Evolutionary conservation across 2,888 invertebrate genomes (phyloP), one percentile per base, ranked within the genome.

Genomic region (Spodoptera exigua): DNA sequence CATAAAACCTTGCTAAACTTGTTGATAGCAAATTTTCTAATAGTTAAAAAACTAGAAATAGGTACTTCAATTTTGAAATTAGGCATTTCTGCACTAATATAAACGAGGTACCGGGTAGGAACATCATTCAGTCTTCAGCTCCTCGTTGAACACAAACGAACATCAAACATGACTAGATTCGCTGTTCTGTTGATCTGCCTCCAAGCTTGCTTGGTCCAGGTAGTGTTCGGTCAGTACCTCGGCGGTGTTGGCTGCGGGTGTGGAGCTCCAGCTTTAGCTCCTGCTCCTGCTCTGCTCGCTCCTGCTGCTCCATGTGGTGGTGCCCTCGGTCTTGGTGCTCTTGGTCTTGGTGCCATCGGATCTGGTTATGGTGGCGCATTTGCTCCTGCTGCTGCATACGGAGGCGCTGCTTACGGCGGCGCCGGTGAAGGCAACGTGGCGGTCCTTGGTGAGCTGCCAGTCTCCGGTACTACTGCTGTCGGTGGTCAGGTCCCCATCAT

Each of bases 351-450:
- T n/a, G n/a, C n/a, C n/a, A n/a, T n/a, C n/a, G n/a, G n/a, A n/a
- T n/a, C n/a, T n/a, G 39, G n/a, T 17, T 46, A 9, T 1, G 63
- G 63, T 7, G 60, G 49, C 14, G 39, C 35, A 4, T 3, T 45
- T 0, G 54, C 9, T 32, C 13, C 35, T 18, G 47, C 14, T 3
- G 17, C 16, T 35, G 34, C 11, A 3, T 27, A 13, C 12, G 44
- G 18, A 13, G 47, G 37, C 11, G 36, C 49, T 10, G 52, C 47
- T 18, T 66, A 58, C 41, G 58, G 54, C 0, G 60, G 66, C 16
- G 16, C 34, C 13, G 85, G 85, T 3, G 81, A 83, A 54, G 87
- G 87, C 1, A 70, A 78, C 14, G 58, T 86, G 41, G 66, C 69
- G 9, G 82, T 86, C 0, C 58, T 48, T 44, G 87, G 86, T 14